Percentiles rank a stretch among this genome's conserved stretches.
phyloP scores from a whole-genome alignment of 2,888 invertebrate genomes.

The Machimus atricapillus region DNA sequence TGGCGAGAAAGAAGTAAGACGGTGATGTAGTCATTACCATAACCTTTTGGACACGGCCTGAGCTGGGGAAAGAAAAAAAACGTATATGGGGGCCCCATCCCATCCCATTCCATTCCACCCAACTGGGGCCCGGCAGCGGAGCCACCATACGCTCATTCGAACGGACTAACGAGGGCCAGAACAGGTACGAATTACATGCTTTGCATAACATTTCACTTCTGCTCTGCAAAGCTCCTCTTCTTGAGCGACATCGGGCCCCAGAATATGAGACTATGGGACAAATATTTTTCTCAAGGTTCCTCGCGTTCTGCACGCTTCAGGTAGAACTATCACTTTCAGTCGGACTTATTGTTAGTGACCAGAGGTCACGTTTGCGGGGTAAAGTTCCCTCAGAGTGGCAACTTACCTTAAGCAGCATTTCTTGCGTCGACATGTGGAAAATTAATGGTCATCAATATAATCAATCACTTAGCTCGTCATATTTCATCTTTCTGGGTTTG shows the following conservation, averaged over 20 bases:
- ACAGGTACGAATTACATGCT: constrained; percentile 27
- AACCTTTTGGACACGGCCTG: not conserved
- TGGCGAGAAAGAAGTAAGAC: constrained; percentile 9
- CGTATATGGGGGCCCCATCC: not conserved
- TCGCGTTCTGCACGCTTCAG: not conserved
- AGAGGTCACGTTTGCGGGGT: not conserved
- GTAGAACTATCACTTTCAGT: not conserved
- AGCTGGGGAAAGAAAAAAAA: not conserved
- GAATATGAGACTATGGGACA: constrained; percentile 6
- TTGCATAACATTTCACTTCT: constrained; percentile 5
- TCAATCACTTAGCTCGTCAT: not conserved
- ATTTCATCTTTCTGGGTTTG: not conserved
- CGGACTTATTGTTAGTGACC: not conserved
- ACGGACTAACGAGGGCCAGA: not conserved
- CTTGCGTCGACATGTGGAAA: not conserved
- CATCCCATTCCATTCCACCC: not conserved
- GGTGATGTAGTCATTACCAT: constrained; percentile 26
- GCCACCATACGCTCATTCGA: not conserved
- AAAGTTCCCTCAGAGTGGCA: not conserved
- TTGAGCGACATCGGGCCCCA: not conserved
- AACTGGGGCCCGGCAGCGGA: not conserved
- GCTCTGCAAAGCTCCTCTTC: not conserved
- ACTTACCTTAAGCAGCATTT: not conserved
- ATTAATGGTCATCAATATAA: not conserved
- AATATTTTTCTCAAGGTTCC: not conserved